Base-by-base conservation (phyloP, 2,113 vertebrate species). In the Bambusicola thoracicus region DNA sequence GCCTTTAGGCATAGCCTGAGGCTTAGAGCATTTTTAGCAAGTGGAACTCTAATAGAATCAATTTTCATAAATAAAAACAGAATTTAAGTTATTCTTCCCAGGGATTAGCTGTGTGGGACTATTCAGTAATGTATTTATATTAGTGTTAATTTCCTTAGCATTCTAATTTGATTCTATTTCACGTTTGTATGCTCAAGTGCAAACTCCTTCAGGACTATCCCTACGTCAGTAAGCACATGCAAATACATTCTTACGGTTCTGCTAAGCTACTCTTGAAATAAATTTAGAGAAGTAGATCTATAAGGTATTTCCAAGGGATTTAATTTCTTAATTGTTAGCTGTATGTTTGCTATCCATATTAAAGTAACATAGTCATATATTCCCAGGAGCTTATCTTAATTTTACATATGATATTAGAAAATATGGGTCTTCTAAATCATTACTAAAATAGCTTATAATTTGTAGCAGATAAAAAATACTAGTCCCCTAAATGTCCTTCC, bases 61-160 rank as follows among this genome's bases (percentile, higher is more conserved):
- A 94, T 95, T 96, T 95, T 94, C 86, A 95, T 94, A 96, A 96
- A 94, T 94, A 94, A 96, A 93, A 95, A 53, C 82, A 92, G 92
- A 96, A 81, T 85, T 90, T 81, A 93, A 94, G 29, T 87, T 84
- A 73, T 85, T 61, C 68, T 96, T 92, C 69, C 81, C 40, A 63
- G 84, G 87, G 62, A 94, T 95, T 95, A 87, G 62, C 84, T 95
- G 85, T 93, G 72, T 95, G 88, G 55, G 70, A 81, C 82, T 91
- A 92, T 91, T 95, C 81, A 79, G 81, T 62, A 84, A 87, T 88
- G 29, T 91, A 68, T 94, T 96, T 96, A 86, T 92, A 72, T 87
- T 89, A 69, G 53, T 85, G 41, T 69, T 93, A 90, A 92, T 96
- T 94, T 95, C 51, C 44, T 95, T 79, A 85, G 75, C 56, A 81